Base-by-base conservation (phyloP, 1,140 invertebrate genomes). In the Drosophila orosa region DNA sequence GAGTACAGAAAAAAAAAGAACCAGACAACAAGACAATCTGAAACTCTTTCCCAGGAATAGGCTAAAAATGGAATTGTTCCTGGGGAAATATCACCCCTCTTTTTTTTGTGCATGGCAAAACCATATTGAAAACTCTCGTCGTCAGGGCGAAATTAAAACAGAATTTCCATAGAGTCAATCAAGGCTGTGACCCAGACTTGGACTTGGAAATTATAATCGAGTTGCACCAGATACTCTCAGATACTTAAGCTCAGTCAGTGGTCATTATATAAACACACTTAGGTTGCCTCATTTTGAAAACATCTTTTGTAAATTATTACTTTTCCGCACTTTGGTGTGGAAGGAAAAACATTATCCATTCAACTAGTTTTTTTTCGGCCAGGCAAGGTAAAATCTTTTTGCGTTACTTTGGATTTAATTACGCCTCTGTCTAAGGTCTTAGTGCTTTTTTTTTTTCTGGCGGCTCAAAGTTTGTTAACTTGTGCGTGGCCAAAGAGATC, bases 401-500 rank as follows among this genome's bases (percentile, higher is more conserved):
- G 33, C 48, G 24, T 62, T 74, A 47, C 71, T 74, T 73, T 48
- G 33, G 13, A 42, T 63, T 74, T 74, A 54, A 71, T 71, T 69
- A 71, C 35, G 67, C 31, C 47, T 55, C n/a, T 6, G 24, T 61
- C 58, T 55, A 72, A 74, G 68, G 68, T 55, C 48, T 37, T 56
- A 52, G n/a, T n/a, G n/a, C n/a, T n/a, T 71, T 45, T 54, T 44
- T 72, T 47, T 47, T 27, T 25, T 5, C 1, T 29, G 19, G 24
- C 25, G 24, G 33, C 22, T 35, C 29, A 5, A 15, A 39, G n/a
- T 52, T 48, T 61, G 69, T 13, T 62, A 74, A 75, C 57, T 80
- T 81, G 68, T 79, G 80, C 80, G 76, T 83, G 76, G 80, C 80
- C 76, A 84, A 76, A 83, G 68, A 76, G 61, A 77, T 84, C 77